Evolutionary conservation across 2,888 invertebrate genomes (phyloP), one percentile per base, ranked within the genome.

Genomic region (Phyllotreta cruciferae): DNA sequence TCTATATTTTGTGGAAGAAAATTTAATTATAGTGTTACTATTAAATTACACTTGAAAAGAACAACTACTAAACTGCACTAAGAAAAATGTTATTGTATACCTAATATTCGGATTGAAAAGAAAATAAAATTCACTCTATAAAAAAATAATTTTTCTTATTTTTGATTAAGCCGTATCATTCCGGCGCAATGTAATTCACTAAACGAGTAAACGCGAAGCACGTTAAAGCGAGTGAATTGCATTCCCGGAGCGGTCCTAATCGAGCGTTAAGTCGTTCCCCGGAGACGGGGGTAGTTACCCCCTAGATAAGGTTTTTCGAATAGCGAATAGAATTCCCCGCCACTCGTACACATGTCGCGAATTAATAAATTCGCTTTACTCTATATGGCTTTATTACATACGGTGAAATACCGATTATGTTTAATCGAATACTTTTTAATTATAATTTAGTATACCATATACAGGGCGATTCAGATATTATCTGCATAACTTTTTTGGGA

Each of bases 241-340:
- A 76, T 76, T 77, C 79, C 79, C 78, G 74, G 76, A 78, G 78
- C 79, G 77, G 74, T 78, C 77, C 78, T 80, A 81, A 81, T 80
- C 80, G 81, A 80, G 75, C 80, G 81, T 78, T 79, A 80, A 80
- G 79, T 75, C 76, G 75, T 67, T 72, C 79, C 77, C 78, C 52
- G 63, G 77, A 73, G 78, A 76, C 49, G 67, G 77, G 75, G 75
- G 75, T 73, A 74, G 72, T 74, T 73, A 71, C 61, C 73, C 71
- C 70, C 71, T 69, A 71, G 24, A 24, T 24, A 24, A 24, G 24
- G 24, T 24, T 24, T 24, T 24, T 24, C 24, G 24, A 24, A 1
- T 24, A 24, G 24, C 24, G 24, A 24, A 24, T 24, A 24, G 24
- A 3, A 68, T 69, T 69, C 54, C 53, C 34, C 70, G 60, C 71